phyloP scores from a whole-genome alignment of 2,797 vertebrate genomes.

The Tarsius wallacei region DNA sequence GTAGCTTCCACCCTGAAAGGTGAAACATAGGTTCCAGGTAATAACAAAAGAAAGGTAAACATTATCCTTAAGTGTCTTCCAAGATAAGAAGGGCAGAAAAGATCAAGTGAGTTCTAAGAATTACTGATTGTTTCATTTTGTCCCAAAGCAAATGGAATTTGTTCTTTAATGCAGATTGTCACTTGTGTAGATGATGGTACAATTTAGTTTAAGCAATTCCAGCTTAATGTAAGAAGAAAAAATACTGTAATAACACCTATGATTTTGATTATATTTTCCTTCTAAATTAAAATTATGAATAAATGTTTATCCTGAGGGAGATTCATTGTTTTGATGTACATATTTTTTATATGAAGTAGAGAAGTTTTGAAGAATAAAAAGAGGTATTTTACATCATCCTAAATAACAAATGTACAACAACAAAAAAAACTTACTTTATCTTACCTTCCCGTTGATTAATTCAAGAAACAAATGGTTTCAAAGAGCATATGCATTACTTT shows the following conservation, averaged over 20 bases:
- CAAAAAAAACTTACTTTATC: not conserved
- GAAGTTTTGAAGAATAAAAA: not conserved
- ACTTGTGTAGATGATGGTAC: not conserved
- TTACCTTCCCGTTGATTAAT: constrained; percentile 23
- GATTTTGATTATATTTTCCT: constrained; percentile 30
- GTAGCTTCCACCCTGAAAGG: constrained; percentile 65
- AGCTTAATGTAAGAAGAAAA: constrained; percentile 56
- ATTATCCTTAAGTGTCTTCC: constrained; percentile 67
- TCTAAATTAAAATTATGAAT: constrained; percentile 72
- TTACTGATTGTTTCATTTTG: constrained; percentile 78
- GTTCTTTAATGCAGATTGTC: constrained; percentile 50
- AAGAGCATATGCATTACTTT: not conserved
- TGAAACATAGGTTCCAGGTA: constrained; percentile 53
- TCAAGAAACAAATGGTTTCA: constrained; percentile 62
- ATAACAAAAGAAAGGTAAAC: constrained; percentile 81
- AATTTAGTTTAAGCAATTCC: constrained; percentile 54
- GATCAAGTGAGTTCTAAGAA: constrained; percentile 59
- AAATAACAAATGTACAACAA: not conserved
- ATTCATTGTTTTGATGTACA: constrained; percentile 47
- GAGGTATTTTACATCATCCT: not conserved
- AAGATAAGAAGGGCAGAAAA: constrained; percentile 67
- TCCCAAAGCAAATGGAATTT: constrained; percentile 71
- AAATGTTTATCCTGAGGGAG: not conserved
- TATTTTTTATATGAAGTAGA: constrained; percentile 24
- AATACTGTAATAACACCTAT: constrained; percentile 55